A percentile compares a stretch with the other conserved stretches of the same genome.
phyloP scores from a whole-genome alignment of 2,888 invertebrate species.

The Gerosis bhagava region DNA sequence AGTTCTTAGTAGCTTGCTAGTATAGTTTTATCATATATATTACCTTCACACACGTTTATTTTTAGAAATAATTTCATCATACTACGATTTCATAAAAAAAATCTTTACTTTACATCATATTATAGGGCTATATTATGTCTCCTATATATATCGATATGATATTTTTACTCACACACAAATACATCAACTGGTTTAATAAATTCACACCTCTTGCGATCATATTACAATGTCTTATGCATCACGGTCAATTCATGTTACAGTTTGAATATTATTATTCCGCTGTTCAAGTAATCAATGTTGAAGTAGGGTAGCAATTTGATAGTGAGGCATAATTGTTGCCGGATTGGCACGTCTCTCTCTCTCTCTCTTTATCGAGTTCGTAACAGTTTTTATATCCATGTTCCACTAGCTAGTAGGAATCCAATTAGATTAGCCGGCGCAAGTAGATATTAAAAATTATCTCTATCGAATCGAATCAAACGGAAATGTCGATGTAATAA shows the following conservation, averaged over 20 bases:
- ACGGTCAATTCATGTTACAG: conserved; percentile 16
- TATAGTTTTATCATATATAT: too few species aligned
- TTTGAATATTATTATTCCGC: conserved; percentile 16
- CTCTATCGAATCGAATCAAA: conserved; percentile 47
- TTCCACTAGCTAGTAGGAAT: conserved; percentile 54
- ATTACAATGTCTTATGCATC: conserved; percentile 8
- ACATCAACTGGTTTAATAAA: too few species aligned
- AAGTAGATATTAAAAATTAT: conserved; percentile 59
- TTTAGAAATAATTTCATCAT: too few species aligned
- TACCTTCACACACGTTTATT: too few species aligned
- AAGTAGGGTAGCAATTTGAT: conserved; percentile 43
- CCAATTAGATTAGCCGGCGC: conserved; percentile 61
- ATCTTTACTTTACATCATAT: too few species aligned
- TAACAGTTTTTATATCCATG: conserved; percentile 57
- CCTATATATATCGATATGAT: too few species aligned
- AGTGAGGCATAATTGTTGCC: conserved; percentile 51
- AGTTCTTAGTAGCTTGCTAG: too few species aligned
- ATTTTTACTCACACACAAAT: too few species aligned
- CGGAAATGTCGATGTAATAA: conserved; percentile 68
- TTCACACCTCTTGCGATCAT: conserved; percentile 7
- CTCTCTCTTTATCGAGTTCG: conserved; percentile 51
- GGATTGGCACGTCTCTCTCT: conserved; percentile 41
- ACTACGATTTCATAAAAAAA: too few species aligned
- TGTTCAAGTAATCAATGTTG: conserved; percentile 9
- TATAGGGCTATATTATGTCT: too few species aligned